Percentiles rank a stretch among this genome's conserved stretches.
These are phyloP conservation scores for Menidia menidia DNA, from an alignment of 2,797 vertebrate genomes.

Conservation along the genomic window DNA sequence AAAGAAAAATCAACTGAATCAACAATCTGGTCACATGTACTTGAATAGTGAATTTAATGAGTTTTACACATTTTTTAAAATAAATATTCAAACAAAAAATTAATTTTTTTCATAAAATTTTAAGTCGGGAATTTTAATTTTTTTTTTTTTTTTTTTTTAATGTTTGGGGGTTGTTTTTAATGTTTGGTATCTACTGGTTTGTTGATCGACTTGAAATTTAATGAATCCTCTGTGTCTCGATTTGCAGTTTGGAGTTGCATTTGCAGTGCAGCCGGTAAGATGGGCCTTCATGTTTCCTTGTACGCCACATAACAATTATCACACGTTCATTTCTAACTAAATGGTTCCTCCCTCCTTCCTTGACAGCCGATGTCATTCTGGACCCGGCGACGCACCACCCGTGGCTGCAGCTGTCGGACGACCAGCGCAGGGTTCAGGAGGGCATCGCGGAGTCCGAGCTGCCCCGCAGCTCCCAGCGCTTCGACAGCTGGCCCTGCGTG, in stretches of 20 bases:
- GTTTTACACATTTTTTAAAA: not conserved
- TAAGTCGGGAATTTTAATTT: no score
- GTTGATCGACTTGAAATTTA: not conserved
- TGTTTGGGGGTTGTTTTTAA: not conserved
- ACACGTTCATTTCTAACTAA: not conserved
- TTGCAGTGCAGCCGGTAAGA: slow-evolving; percentile 71
- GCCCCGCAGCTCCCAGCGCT: slow-evolving; percentile 68
- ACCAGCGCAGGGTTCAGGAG: slow-evolving; percentile 78
- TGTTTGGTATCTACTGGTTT: not conserved
- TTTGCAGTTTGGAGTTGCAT: slow-evolving; percentile 85
- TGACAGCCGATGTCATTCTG: slow-evolving; percentile 75
- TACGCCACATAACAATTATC: not conserved
- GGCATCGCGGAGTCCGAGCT: slow-evolving; percentile 23
- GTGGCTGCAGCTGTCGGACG: slow-evolving; percentile 80
- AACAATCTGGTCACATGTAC: not conserved
- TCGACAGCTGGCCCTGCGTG: slow-evolving; percentile 77
- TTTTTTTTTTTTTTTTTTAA: no score
- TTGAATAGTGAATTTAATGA: not conserved
- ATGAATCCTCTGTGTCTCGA: slow-evolving; percentile 16
- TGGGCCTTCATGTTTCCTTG: not conserved
- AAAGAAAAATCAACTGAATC: not conserved
- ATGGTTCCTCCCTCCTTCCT: not conserved
- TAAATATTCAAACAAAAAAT: not conserved
- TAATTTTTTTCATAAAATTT: not conserved
- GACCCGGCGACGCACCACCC: slow-evolving; percentile 78